Evolutionary conservation across 1,140 invertebrate species (phyloP).

Genomic region (Drosophila carrolli): DNA sequence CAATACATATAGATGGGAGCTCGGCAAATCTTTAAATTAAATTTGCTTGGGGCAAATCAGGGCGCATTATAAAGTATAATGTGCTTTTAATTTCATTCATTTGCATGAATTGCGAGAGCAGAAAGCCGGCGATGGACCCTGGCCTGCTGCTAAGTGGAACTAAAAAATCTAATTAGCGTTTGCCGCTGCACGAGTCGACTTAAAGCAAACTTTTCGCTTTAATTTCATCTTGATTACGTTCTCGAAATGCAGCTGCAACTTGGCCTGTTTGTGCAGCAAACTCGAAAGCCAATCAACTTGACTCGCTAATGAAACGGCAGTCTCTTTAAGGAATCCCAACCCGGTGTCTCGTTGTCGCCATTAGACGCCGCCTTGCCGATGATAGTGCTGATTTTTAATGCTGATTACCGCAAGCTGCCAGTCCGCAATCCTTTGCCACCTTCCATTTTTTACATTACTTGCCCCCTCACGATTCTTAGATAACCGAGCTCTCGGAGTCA

Average conservation of each 20-base stretch:
- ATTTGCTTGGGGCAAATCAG: conserved; percentile 75
- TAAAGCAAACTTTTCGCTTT: conserved; percentile 80
- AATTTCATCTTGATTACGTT: conserved; percentile 76
- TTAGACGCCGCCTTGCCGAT: conserved; percentile 42
- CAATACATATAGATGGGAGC: conserved; percentile 50
- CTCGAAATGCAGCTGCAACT: conserved; percentile 2
- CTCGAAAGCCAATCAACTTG: conserved; percentile 75
- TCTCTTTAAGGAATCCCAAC: conserved; percentile 59
- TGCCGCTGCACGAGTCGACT: conserved; percentile 50
- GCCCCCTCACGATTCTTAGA: conserved; percentile 15
- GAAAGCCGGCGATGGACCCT: conserved; percentile 19
- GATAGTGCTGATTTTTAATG: conserved; percentile 64
- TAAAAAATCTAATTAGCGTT: conserved; percentile 81
- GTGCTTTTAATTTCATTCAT: conserved; percentile 84
- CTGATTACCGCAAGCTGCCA: conserved; percentile 57
- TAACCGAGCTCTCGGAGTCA: conserved; percentile 37
- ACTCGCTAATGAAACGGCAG: conserved; percentile 69
- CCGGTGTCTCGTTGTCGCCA: conserved; percentile 44
- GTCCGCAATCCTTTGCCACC: conserved; percentile 51
- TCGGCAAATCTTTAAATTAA: conserved; percentile 76
- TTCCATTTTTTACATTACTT: neutral
- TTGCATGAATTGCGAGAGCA: conserved; percentile 52
- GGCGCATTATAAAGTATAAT: conserved; percentile 79
- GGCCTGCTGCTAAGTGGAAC: conserved; percentile 54
- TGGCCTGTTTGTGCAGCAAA: conserved; percentile 23